A percentile compares a stretch with the other conserved stretches of the same genome.
phyloP scores from a whole-genome alignment of 30 jellyfish, hydroid and myxozoan genomes.

The Aurelia aurita region DNA sequence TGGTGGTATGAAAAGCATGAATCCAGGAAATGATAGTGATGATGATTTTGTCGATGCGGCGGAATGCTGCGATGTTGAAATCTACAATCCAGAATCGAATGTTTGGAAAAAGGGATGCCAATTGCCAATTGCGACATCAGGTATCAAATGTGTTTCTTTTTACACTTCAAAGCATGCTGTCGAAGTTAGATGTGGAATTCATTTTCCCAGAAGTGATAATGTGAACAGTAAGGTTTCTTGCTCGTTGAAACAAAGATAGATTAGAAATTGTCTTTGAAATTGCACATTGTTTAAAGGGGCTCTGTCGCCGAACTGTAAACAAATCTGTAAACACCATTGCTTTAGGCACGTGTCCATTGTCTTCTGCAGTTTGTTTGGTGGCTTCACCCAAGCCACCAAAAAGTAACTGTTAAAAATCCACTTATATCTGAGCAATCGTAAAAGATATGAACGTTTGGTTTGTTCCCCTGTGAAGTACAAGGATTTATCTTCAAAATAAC shows the following conservation, averaged over 20 bases:
- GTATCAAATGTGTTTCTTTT: constrained; percentile 74
- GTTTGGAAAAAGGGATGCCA: constrained; percentile 81
- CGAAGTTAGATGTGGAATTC: constrained; percentile 82
- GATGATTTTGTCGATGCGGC: constrained; percentile 96
- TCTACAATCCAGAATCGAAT: constrained; percentile 62
- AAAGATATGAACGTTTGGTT: too few relatives aligned
- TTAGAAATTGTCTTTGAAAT: not conserved
- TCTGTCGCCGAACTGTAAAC: too few relatives aligned
- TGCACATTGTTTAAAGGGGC: too few relatives aligned
- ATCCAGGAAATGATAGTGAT: constrained; percentile 64
- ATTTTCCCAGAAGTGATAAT: constrained; percentile 33
- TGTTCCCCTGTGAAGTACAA: too few relatives aligned
- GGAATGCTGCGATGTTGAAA: constrained; percentile 92
- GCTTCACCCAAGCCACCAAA: too few relatives aligned
- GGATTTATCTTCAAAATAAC: too few relatives aligned
- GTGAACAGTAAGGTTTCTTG: not conserved
- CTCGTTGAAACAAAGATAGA: not conserved
- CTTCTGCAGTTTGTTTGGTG: too few relatives aligned
- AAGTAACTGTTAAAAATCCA: too few relatives aligned
- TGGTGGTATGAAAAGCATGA: constrained; percentile 90
- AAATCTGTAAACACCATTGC: too few relatives aligned
- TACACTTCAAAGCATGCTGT: constrained; percentile 64
- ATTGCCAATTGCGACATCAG: constrained; percentile 89
- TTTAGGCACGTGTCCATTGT: too few relatives aligned
- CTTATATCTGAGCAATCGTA: too few relatives aligned